Conservation (phyloP, 2,113 vertebrate species). For the Percopsis transmontana region DNA sequence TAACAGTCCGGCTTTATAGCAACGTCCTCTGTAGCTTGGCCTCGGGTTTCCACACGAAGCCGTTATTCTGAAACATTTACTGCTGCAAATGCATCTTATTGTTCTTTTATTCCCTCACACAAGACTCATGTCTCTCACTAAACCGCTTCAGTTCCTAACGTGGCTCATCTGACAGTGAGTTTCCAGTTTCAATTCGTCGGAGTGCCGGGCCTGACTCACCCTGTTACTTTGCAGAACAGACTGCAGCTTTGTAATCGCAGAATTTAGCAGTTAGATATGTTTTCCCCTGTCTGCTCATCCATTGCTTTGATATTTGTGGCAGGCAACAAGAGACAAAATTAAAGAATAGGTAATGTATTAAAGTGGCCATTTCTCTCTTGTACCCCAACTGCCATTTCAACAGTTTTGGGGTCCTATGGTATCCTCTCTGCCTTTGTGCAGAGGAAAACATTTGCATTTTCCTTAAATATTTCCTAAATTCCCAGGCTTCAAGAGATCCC, state of each 20-base stretch:
- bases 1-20: constrained; percentile 1
- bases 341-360: constrained; percentile 52
- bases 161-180: constrained; percentile 16
- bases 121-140: constrained; percentile 4
- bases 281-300: constrained; percentile 39
- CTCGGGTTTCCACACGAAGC: not conserved
- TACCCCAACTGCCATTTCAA: constrained; percentile 19
- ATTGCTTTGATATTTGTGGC: constrained; percentile 32
- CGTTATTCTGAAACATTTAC: constrained; percentile 22
- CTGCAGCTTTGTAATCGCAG: constrained; percentile 20
- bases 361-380: constrained; percentile 29
- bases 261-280: constrained; percentile 11
- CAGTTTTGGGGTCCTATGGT: constrained; percentile 29
- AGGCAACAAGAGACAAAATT: constrained; percentile 18
- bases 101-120: constrained; percentile 22
- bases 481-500: constrained; percentile 57
- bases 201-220: constrained; percentile 9
- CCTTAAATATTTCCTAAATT: constrained; percentile 61
- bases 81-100: constrained; percentile 7
- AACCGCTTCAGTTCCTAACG: constrained; percentile 5
- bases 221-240: constrained; percentile 20
- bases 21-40: not conserved
- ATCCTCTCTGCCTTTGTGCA: constrained; percentile 25
- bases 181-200: not conserved
- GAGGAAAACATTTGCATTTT: constrained; percentile 62